Percentiles rank a stretch among this genome's conserved stretches.
Evolutionary conservation across 1,140 invertebrate genomes (phyloP).

Genomic region (Maniola jurtina): DNA sequence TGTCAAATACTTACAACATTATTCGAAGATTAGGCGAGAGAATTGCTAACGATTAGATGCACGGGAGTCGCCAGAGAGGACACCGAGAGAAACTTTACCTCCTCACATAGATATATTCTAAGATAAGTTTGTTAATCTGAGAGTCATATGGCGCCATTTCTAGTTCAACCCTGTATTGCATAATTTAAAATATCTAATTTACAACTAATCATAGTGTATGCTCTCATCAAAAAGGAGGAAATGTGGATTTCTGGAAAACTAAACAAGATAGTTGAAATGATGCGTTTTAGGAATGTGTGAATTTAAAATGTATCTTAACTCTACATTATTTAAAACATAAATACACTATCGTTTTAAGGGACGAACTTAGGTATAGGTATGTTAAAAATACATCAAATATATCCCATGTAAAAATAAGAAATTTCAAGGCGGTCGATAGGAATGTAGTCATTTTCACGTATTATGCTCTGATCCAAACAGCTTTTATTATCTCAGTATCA

Average conservation of each 20-base stretch:
- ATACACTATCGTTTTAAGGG: neutral
- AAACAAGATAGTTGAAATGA: neutral
- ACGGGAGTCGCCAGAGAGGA: constrained; percentile 33
- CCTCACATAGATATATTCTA: neutral
- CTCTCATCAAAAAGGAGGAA: neutral
- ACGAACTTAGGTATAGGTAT: constrained; percentile 3
- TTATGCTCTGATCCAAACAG: neutral
- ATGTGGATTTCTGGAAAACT: neutral
- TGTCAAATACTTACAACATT: constrained; percentile 54
- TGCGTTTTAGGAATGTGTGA: neutral
- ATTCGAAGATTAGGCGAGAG: constrained; percentile 70
- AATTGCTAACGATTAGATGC: constrained; percentile 63
- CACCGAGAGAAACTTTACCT: constrained; percentile 18
- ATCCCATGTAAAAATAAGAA: neutral
- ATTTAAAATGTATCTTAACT: constrained; percentile 1
- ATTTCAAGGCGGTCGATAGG: neutral
- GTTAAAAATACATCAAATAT: constrained; percentile 5
- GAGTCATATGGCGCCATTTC: constrained; percentile 14
- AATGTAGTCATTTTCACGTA: neutral
- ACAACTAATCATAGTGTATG: constrained; percentile 14
- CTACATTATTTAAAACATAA: constrained; percentile 1
- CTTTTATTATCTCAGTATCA: constrained; percentile 11
- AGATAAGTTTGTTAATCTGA: constrained; percentile 1
- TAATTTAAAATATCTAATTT: constrained; percentile 29
- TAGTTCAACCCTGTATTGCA: constrained; percentile 29